Base-by-base conservation (phyloP, 1,140 invertebrate genomes). In the Scylla paramamosain region DNA sequence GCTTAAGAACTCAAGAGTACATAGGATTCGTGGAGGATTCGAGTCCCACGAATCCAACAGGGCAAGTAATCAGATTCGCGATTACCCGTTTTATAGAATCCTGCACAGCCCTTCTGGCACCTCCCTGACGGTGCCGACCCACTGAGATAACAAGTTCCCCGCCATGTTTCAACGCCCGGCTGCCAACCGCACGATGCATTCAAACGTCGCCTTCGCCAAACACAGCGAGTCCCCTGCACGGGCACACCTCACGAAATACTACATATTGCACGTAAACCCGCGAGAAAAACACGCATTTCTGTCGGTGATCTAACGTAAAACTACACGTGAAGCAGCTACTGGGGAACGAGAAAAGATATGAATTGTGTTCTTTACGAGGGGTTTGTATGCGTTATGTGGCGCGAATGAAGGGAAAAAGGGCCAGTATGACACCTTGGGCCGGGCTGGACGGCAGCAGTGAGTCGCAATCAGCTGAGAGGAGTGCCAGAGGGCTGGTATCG, bases 101-200 rank as follows among this genome's bases (percentile, higher is more conserved):
- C n/a, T n/a, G n/a, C n/a, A n/a, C n/a, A n/a, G n/a, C n/a, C n/a
- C n/a, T n/a, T n/a, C n/a, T n/a, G n/a, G n/a, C n/a, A 93, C n/a
- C 77, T 93, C 92, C 45, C 92, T 31, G 29, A 84, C 92, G 46
- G 31, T 93, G 92, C 92, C 83, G 83, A 45, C 83, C 29, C 92
- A 52, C 92, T 84, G 83, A 93, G 83, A 93, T 59, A 93, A 93
- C 92, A 93, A 93, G 92, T 93, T 87, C 92, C 83, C 92, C 16
- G 92, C 92, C 92, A 93, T 93, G 92, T 93, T 93, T 87, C 92
- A 48, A 39, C 82, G 52, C 45, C 39, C 14, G 10, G 39, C 83
- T 93, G 92, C 92, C 92, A 93, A 77, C 92, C 92, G 92, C 83
- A 93, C 92, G 92, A 93, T 31, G 25, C 45, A 52, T 77, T n/a